These are phyloP conservation scores for Arvicanthis niloticus DNA, from an alignment of 2,113 vertebrate genomes.

Conservation along the genomic window DNA sequence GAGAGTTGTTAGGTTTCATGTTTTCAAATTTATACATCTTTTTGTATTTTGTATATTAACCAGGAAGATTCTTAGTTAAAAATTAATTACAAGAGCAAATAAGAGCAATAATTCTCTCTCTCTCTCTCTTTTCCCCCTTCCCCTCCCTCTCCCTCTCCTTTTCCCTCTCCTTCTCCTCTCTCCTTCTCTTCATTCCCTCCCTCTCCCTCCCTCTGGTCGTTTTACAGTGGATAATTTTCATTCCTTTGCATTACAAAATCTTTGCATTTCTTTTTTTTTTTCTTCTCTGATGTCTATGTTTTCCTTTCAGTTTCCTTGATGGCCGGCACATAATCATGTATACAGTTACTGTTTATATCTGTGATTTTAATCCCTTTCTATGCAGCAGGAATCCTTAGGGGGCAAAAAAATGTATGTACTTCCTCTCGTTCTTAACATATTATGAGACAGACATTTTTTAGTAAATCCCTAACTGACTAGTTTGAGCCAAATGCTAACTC, in stretches of 20 bases:
- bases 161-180: too few species aligned
- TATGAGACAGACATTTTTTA: background rate
- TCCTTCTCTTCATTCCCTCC: too few species aligned
- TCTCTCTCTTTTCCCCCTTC: too few species aligned
- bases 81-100: background rate
- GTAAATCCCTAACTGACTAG: background rate
- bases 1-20: background rate
- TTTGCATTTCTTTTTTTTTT: background rate
- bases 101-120: background rate
- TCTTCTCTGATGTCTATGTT: background rate
- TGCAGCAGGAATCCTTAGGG: background rate
- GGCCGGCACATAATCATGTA: background rate
- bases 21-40: background rate
- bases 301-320: slow-evolving; percentile 39
- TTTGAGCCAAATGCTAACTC: background rate
- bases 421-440: background rate
- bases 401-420: background rate
- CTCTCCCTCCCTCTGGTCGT: background rate
- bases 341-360: background rate
- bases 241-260: background rate
- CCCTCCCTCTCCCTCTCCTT: too few species aligned
- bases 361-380: background rate
- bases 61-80: slow-evolving; percentile 4
- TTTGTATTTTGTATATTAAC: background rate
- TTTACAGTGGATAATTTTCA: background rate